Evolutionary conservation across 2,113 vertebrate genomes (phyloP).

Genomic region (Pelusios castaneus): DNA sequence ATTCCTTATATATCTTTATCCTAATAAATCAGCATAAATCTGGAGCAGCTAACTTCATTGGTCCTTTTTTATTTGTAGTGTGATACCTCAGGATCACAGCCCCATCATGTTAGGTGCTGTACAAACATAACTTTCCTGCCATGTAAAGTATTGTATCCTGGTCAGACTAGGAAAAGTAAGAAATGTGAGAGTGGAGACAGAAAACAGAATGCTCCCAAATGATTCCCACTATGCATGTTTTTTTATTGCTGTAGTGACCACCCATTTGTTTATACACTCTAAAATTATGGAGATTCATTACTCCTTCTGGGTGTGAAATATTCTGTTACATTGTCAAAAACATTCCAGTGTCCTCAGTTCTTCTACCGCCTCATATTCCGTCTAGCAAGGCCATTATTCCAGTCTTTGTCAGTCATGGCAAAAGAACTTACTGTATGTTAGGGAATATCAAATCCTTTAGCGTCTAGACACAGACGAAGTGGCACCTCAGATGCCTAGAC

Average conservation of each 20-base stretch:
- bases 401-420: not conserved
- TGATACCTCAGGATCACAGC: not conserved
- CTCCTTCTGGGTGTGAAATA: not conserved
- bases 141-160: conserved; percentile 26
- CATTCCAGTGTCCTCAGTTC: not conserved
- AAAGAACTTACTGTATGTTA: not conserved
- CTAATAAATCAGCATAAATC: not conserved
- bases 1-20: not conserved
- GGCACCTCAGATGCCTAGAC: not conserved
- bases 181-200: conserved; percentile 16
- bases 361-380: not conserved
- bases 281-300: conserved; percentile 3
- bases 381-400: not conserved
- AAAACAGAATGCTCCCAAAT: conserved; percentile 17
- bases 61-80: not conserved
- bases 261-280: conserved; percentile 57
- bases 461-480: not conserved
- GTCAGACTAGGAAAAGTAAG: not conserved
- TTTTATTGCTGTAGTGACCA: conserved; percentile 67
- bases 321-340: conserved; percentile 12
- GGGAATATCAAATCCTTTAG: not conserved
- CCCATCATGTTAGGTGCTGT: not conserved
- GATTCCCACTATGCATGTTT: conserved; percentile 18
- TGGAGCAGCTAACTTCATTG: not conserved
- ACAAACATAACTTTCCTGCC: not conserved